phyloP scores from a whole-genome alignment of 1,140 invertebrate species.

The Tetragnatha versicolor region DNA sequence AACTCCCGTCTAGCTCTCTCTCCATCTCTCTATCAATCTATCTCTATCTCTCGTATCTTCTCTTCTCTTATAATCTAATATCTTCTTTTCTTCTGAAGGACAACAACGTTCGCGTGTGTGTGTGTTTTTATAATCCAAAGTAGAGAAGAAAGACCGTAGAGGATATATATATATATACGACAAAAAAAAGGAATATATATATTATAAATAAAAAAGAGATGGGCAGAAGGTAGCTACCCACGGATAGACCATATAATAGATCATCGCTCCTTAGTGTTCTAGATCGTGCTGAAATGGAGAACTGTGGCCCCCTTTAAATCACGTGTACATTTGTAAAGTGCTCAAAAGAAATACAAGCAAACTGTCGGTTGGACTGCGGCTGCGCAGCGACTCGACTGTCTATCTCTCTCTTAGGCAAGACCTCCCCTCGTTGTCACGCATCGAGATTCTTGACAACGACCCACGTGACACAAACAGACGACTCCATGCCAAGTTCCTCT shows the following conservation, averaged over 20 bases:
- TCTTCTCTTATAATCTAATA: constrained; percentile 16
- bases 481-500: constrained; percentile 55
- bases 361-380: not conserved
- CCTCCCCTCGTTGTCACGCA: constrained; percentile 35
- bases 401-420: constrained; percentile 21
- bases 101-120: constrained; percentile 25
- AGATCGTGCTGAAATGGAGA: constrained; percentile 31
- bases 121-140: constrained; percentile 52
- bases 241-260: constrained; percentile 41
- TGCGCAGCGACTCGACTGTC: constrained; percentile 11
- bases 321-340: constrained; percentile 56
- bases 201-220: too few relatives aligned
- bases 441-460: constrained; percentile 51
- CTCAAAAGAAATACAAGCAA: constrained; percentile 37
- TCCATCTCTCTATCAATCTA: not conserved
- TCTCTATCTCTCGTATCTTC: constrained; percentile 40
- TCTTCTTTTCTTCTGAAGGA: not conserved
- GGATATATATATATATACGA: constrained; percentile 44
- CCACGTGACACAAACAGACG: constrained; percentile 14
- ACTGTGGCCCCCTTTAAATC: constrained; percentile 27
- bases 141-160: constrained; percentile 42
- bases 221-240: constrained; percentile 35
- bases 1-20: constrained; percentile 39
- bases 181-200: too few relatives aligned
- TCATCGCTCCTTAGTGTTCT: constrained; percentile 50